These are phyloP conservation scores for Alosa sapidissima DNA, from an alignment of 2,797 vertebrate genomes.

Conservation along the genomic window DNA sequence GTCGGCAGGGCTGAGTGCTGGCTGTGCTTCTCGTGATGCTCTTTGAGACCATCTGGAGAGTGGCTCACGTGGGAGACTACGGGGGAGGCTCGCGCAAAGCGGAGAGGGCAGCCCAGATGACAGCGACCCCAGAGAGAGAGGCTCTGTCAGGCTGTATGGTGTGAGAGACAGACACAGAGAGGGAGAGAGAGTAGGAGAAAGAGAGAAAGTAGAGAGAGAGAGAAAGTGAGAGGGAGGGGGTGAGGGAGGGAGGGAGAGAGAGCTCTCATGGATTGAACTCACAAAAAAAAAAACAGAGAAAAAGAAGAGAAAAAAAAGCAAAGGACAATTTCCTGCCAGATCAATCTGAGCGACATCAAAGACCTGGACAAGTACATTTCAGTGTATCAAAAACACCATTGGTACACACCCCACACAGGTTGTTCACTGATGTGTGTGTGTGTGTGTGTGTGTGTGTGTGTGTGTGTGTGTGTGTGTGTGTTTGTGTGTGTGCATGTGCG, in stretches of 20 bases:
- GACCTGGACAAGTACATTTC: constrained; percentile 47
- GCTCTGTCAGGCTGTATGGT: constrained; percentile 48
- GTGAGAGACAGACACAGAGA: constrained; percentile 52
- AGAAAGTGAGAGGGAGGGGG: not conserved
- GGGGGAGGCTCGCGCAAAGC: constrained; percentile 54
- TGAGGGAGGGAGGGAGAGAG: not conserved
- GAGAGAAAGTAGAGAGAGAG: constrained; percentile 25
- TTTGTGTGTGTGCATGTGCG: constrained; percentile 17
- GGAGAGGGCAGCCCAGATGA: constrained; percentile 54
- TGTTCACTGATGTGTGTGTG: constrained; percentile 24
- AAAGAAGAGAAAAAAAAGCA: constrained; percentile 45
- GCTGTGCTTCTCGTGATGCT: constrained; percentile 73
- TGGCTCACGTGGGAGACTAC: constrained; percentile 73
- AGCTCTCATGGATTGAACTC: constrained; percentile 9
- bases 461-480: not conserved
- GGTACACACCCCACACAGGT: constrained; percentile 42
- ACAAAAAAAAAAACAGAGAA: not conserved
- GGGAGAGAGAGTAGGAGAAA: constrained; percentile 48
- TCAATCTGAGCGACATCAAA: constrained; percentile 53
- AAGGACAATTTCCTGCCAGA: constrained; percentile 48
- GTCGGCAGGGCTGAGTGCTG: constrained; percentile 68
- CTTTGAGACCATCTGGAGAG: constrained; percentile 86
- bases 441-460: constrained; percentile 21
- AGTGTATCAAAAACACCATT: constrained; percentile 44
- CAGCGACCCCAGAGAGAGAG: constrained; percentile 53